Base-by-base conservation (phyloP, 1,140 invertebrate species). In the Ceratoteleas bidentatus region DNA sequence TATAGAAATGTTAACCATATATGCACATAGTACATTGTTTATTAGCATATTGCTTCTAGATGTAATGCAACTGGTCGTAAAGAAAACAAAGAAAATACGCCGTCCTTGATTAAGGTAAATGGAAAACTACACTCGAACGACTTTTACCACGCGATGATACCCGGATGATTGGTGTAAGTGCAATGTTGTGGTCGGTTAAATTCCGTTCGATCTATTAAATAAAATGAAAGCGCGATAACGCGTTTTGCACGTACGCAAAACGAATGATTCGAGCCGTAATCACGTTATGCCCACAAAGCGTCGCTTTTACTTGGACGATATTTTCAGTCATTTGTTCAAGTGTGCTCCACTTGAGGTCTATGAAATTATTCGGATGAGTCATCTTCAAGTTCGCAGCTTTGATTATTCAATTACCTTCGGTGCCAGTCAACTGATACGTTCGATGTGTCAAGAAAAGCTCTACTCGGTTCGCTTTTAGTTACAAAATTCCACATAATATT, bases 391-490 rank as follows among this genome's bases (percentile, higher is more conserved):
- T 79, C 58, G 76, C 76, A 80, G 61, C 69, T 80, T 60, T 69
- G 69, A 74, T 80, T 80, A 80, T 74, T 80, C 77, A 73, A 73
- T 80, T 73, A 80, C 77, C 45, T 80, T 68, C 57, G 62, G 69
- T 74, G 69, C 64, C 77, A 69, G 64, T 74, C 57, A 72, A 69
- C 56, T 74, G 69, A 80, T 80, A 68, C 45, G 15, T 57, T 56
- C 32, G 62, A 24, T 47, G 43, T 14, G 34, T n/a, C 6, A 43
- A 45, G 58, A 62, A 47, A 57, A 34, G 14, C 32, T 65, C 24
- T 8, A 33, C 15, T 47, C 52, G n/a, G n/a, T n/a, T n/a, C n/a
- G n/a, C n/a, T n/a, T n/a, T n/a, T n/a, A n/a, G n/a, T n/a, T n/a
- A n/a, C n/a, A n/a, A n/a, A 15, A 40, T 32, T 32, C 47, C 40